Conservation (phyloP, 2,888 invertebrate species). For the Andrena marginata region DNA sequence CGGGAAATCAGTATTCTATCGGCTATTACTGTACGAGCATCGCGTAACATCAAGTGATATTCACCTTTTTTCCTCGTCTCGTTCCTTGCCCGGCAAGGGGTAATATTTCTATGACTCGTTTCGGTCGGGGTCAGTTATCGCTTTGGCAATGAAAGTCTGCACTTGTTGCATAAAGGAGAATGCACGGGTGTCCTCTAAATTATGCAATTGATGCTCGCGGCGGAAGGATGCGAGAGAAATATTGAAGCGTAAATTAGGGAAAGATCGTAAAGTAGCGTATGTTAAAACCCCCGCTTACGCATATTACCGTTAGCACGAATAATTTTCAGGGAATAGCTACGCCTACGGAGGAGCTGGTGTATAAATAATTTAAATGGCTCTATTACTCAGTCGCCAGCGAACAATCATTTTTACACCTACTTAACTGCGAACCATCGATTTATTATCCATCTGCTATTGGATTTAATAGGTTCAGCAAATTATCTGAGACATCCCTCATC, state of each 20-base stretch:
- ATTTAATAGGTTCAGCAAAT: neutral
- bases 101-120: neutral
- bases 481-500: neutral
- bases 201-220: neutral
- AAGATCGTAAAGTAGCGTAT: neutral
- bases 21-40: neutral
- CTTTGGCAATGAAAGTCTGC: neutral
- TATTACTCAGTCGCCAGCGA: neutral
- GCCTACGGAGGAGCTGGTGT: neutral
- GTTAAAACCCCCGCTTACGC: neutral
- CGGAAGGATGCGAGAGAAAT: neutral
- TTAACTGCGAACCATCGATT: neutral
- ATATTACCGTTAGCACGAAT: neutral
- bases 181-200: neutral
- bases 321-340: neutral
- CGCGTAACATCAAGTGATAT: neutral
- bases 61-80: neutral
- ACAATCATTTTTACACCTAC: neutral
- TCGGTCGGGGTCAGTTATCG: too few species aligned
- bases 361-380: neutral
- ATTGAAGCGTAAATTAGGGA: slow-evolving; percentile 3
- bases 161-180: neutral
- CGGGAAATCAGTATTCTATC: neutral
- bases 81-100: neutral
- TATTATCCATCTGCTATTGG: neutral